Percentiles rank a stretch among this genome's conserved stretches.
These are phyloP conservation scores for Drosophila triauraria DNA, from an alignment of 1,140 invertebrate genomes.

Conservation along the genomic window DNA sequence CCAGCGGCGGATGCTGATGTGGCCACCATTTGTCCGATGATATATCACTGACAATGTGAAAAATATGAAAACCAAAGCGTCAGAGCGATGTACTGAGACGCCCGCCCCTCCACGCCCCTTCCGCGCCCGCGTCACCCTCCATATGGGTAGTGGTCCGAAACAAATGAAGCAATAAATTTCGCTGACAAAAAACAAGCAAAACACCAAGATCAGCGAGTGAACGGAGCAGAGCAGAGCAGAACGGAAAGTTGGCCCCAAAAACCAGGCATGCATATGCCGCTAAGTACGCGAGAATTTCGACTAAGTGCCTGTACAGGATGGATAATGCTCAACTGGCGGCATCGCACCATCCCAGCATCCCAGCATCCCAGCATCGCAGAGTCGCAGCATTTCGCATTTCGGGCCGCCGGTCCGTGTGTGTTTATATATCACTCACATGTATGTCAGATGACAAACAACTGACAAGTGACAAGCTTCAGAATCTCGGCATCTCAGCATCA, in stretches of 20 bases:
- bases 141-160: slow-evolving; percentile 62
- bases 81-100: slow-evolving; percentile 31
- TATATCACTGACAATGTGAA: slow-evolving; percentile 81
- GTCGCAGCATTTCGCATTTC: slow-evolving; percentile 19
- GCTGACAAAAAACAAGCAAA: slow-evolving; percentile 78
- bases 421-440: slow-evolving; percentile 83
- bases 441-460: slow-evolving; percentile 83
- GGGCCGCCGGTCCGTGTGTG: slow-evolving; percentile 65
- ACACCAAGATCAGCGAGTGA: slow-evolving; percentile 50
- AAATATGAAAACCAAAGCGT: slow-evolving; percentile 70
- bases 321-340: slow-evolving; percentile 46
- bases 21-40: slow-evolving; percentile 68
- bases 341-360: slow-evolving; percentile 19
- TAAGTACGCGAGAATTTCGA: slow-evolving; percentile 78
- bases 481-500: slow-evolving; percentile 54
- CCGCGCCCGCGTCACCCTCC: background rate
- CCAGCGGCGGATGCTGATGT: slow-evolving; percentile 30
- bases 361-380: slow-evolving; percentile 10
- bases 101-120: background rate
- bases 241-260: slow-evolving; percentile 52
- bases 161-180: slow-evolving; percentile 83
- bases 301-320: slow-evolving; percentile 72
- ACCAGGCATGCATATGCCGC: slow-evolving; percentile 57
- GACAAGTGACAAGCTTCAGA: slow-evolving; percentile 82
- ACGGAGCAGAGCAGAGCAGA: slow-evolving; percentile 13